Evolutionary conservation across 1,140 invertebrate genomes (phyloP).

Genomic region (Zaprionus capensis): DNA sequence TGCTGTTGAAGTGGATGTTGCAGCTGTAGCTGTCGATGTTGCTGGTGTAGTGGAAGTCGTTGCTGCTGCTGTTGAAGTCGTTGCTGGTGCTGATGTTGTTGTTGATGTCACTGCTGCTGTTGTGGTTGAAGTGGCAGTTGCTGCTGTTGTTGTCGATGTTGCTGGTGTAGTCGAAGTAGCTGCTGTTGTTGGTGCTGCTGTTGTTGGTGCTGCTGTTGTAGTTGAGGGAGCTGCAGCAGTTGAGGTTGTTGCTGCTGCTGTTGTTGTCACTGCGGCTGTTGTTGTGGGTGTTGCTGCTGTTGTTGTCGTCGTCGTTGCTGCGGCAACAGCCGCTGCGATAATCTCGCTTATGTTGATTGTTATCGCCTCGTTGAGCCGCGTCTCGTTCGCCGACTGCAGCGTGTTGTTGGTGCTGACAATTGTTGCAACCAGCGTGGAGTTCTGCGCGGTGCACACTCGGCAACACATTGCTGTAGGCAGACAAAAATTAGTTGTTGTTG

Average conservation of each 20-base stretch:
- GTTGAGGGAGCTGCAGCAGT: conserved; percentile 2
- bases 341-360: conserved; percentile 68
- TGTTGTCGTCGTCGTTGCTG: conserved; percentile 16
- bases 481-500: not conserved
- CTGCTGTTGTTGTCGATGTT: conserved; percentile 2
- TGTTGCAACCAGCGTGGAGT: conserved; percentile 61
- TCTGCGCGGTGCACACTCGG: conserved; percentile 53
- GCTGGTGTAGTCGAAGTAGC: conserved; percentile 23
- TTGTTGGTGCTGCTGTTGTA: not conserved
- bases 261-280: not conserved
- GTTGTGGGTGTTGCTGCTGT: not conserved
- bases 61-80: conserved; percentile 11
- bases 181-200: conserved; percentile 10
- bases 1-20: conserved; percentile 1
- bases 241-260: not conserved
- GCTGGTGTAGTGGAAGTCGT: conserved; percentile 10
- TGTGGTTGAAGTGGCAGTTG: conserved; percentile 10
- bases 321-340: conserved; percentile 52
- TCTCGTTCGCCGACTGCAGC: conserved; percentile 49
- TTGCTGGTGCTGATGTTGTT: not conserved
- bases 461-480: conserved; percentile 34
- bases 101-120: conserved; percentile 1
- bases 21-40: conserved; percentile 19
- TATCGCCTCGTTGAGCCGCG: conserved; percentile 57
- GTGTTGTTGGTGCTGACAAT: conserved; percentile 64